Evolutionary conservation across 2,797 vertebrate genomes (phyloP).

Genomic region (Siniperca scherzeri): DNA sequence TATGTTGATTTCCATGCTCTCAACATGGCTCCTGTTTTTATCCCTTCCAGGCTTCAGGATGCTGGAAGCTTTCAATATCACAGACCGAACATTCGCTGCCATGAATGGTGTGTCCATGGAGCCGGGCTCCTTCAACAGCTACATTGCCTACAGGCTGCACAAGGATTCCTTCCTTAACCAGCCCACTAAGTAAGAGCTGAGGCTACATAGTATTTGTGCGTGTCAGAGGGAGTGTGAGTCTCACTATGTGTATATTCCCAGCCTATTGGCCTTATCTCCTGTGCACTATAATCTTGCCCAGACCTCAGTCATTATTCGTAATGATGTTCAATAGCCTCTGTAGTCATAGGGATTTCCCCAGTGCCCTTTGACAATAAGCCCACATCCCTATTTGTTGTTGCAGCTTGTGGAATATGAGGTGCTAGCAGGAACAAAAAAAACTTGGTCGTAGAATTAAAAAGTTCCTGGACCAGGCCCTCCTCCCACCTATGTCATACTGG

Average conservation of each 20-base stretch:
- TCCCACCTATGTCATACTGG: slow-evolving; percentile 46
- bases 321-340: slow-evolving; percentile 60
- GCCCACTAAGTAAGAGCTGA: slow-evolving; percentile 91
- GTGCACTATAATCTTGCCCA: slow-evolving; percentile 55
- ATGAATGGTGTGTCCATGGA: slow-evolving; percentile 96
- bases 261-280: slow-evolving; percentile 50
- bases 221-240: slow-evolving; percentile 31
- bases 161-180: slow-evolving; percentile 95
- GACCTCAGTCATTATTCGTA: slow-evolving; percentile 69
- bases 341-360: slow-evolving; percentile 49
- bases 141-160: slow-evolving; percentile 93
- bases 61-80: slow-evolving; percentile 98
- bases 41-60: slow-evolving; percentile 93
- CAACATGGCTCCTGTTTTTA: slow-evolving; percentile 22
- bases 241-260: slow-evolving; percentile 35
- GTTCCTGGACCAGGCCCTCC: slow-evolving; percentile 20
- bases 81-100: slow-evolving; percentile 93
- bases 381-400: slow-evolving; percentile 56
- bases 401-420: slow-evolving; percentile 66
- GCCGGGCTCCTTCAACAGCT: slow-evolving; percentile 96
- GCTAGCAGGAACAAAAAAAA: slow-evolving; percentile 35
- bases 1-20: slow-evolving; percentile 27
- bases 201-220: slow-evolving; percentile 32
- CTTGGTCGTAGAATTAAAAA: slow-evolving; percentile 32
- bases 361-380: slow-evolving; percentile 42